Conservation (phyloP, 2,113 vertebrate species). For the Rallus limicola region DNA sequence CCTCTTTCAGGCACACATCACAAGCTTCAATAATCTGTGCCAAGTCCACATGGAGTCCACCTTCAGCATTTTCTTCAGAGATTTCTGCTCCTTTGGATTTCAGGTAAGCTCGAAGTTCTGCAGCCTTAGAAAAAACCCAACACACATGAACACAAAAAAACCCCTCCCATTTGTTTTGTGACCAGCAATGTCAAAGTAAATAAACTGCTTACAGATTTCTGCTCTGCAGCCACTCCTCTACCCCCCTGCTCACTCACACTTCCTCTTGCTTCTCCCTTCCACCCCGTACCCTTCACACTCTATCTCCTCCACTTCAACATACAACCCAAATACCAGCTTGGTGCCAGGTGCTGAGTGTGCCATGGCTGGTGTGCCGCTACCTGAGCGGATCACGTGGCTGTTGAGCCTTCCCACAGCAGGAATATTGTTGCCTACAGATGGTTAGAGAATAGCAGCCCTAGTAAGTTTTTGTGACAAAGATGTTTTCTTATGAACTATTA, state of each 20-base stretch:
- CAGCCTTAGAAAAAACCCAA: slow-evolving; percentile 79
- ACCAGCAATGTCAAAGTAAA: background rate
- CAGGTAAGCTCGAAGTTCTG: slow-evolving; percentile 91
- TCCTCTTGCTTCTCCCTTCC: background rate
- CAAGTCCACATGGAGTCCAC: slow-evolving; percentile 92
- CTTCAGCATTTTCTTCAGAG: slow-evolving; percentile 94
- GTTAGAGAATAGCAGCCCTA: background rate
- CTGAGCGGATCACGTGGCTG: background rate
- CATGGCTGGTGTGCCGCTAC: background rate
- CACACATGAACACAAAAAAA: background rate
- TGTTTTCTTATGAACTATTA: rapidly evolving
- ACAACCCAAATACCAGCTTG: background rate
- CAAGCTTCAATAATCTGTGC: slow-evolving; percentile 97
- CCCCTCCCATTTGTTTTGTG: background rate
- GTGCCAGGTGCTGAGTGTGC: rapidly evolving
- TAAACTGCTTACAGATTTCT: background rate
- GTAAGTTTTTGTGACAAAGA: background rate
- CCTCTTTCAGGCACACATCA: slow-evolving; percentile 94
- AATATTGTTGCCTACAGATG: rapidly evolving
- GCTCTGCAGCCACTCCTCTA: background rate
- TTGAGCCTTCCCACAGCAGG: background rate
- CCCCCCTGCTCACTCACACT: background rate
- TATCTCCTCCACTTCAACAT: too few relatives aligned
- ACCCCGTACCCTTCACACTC: background rate
- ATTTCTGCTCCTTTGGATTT: slow-evolving; percentile 96